Base-by-base conservation (phyloP, 2,797 vertebrate species). In the Echiichthys vipera region DNA sequence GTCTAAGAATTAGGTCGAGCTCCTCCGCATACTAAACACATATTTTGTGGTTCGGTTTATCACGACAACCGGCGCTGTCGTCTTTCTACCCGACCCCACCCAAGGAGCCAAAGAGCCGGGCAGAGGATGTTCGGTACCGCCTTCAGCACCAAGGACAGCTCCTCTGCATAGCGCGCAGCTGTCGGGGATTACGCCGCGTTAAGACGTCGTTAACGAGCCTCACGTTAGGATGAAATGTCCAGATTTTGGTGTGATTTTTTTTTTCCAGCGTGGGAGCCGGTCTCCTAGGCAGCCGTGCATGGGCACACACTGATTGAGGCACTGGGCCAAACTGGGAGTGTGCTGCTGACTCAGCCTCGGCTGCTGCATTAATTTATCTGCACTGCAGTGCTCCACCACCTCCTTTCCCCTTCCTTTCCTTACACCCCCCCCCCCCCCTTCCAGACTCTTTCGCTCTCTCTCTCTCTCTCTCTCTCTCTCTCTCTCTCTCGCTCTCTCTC, bases 311-410 rank as follows among this genome's bases (percentile, higher is more conserved):
- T 81, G 81, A 81, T 84, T 77, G 86, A 93, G 87, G 88, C 88
- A 77, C 70, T 53, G 69, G 86, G 88, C 82, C 84, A 89, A 93
- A 89, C 88, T 90, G 92, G 92, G 91, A 91, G 93, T 90, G 86
- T 90, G 91, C 88, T 94, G 94, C 94, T 95, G 94, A 95, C 91
- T 95, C 94, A 94, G 93, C 87, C 91, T 90, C 83, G 86, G 85
- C 86, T 94, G 93, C 92, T 95, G 95, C 94, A 95, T 94, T 93
- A 83, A 94, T 95, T 94, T 93, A 94, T 94, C 94, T 95, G 95
- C 94, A 95, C 91, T 95, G 95, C 95, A 95, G 95, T 94, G 91
- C 93, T 92, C 89, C 85, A 87, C 83, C 91, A 84, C 83, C 84
- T 87, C 88, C 71, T 81, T 64, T 71, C 72, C 69, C 45, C 56